phyloP scores from a whole-genome alignment of 2,113 vertebrate genomes.

The Syngnathus scovelli region DNA sequence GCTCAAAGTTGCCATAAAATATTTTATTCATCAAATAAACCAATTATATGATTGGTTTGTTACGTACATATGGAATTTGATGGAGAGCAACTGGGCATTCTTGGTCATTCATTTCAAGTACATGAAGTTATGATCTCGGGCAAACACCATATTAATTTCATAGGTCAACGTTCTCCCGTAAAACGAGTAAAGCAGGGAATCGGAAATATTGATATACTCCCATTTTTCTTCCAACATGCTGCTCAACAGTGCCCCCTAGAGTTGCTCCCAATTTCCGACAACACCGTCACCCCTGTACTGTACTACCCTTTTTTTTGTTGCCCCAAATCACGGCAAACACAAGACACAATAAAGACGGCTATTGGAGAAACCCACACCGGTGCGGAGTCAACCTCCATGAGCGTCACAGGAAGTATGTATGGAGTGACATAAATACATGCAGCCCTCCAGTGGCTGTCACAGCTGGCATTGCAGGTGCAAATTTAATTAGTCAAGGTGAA shows the following conservation, averaged over 20 bases:
- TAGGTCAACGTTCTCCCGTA: no score
- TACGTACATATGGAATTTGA: neutral
- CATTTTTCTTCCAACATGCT: neutral
- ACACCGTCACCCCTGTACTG: neutral
- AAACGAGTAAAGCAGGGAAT: neutral
- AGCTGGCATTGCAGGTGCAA: slow-evolving; percentile 83
- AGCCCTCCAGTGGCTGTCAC: slow-evolving; percentile 78
- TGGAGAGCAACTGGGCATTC: neutral
- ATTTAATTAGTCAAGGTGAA: slow-evolving; percentile 93
- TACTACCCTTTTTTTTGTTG: neutral
- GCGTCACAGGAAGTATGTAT: slow-evolving; percentile 64
- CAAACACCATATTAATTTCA: neutral
- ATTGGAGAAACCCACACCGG: slow-evolving; percentile 33
- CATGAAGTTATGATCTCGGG: no score
- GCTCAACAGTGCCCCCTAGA: slow-evolving; percentile 12
- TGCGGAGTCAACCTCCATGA: slow-evolving; percentile 53
- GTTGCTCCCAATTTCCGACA: slow-evolving; percentile 12
- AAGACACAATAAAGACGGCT: slow-evolving; percentile 23
- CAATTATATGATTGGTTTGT: neutral
- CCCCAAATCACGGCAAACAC: slow-evolving; percentile 15
- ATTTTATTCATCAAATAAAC: neutral
- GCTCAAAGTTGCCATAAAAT: neutral
- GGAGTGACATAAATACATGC: slow-evolving; percentile 72
- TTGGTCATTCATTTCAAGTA: no score
- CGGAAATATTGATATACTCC: neutral